Evolutionary conservation across 2,888 invertebrate genomes (phyloP).

Genomic region (Horisme vitalbata): DNA sequence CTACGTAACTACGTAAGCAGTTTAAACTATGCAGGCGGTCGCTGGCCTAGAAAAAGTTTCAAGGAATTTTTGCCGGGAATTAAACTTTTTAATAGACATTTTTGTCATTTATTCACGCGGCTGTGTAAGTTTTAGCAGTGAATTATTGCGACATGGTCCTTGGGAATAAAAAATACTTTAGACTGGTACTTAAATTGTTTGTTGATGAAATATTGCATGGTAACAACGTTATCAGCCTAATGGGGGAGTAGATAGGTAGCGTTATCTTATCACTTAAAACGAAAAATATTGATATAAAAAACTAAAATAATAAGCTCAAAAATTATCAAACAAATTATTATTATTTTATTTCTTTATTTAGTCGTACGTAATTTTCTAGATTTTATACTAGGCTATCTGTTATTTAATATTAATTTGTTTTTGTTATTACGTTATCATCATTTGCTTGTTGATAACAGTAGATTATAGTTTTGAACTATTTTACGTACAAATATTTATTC

Average conservation of each 20-base stretch:
- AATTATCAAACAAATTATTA: too few relatives aligned
- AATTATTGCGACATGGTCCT: slow-evolving; percentile 16
- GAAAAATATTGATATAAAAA: too few relatives aligned
- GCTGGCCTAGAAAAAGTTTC: slow-evolving; percentile 37
- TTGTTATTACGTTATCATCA: slow-evolving; percentile 20
- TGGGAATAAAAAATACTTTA: too few relatives aligned
- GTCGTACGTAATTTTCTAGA: neutral
- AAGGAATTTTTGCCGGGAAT: slow-evolving; percentile 43
- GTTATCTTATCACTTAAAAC: too few relatives aligned
- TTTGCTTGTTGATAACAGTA: slow-evolving; percentile 14
- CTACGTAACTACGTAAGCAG: slow-evolving; percentile 36
- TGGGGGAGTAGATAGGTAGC: too few relatives aligned
- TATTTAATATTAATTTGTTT: slow-evolving; percentile 11
- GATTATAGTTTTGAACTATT: slow-evolving; percentile 1
- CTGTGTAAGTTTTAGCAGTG: slow-evolving; percentile 23
- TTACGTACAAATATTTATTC: neutral
- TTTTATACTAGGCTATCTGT: neutral
- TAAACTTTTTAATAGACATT: slow-evolving; percentile 40
- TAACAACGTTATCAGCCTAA: too few relatives aligned
- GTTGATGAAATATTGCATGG: too few relatives aligned
- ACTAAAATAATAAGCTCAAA: too few relatives aligned
- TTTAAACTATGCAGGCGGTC: slow-evolving; percentile 42
- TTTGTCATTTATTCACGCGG: slow-evolving; percentile 32
- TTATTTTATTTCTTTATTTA: neutral
- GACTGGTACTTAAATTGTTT: too few relatives aligned